Evolutionary conservation across 2,113 vertebrate species (phyloP).

Genomic region (Phalacrocorax brasilianus): DNA sequence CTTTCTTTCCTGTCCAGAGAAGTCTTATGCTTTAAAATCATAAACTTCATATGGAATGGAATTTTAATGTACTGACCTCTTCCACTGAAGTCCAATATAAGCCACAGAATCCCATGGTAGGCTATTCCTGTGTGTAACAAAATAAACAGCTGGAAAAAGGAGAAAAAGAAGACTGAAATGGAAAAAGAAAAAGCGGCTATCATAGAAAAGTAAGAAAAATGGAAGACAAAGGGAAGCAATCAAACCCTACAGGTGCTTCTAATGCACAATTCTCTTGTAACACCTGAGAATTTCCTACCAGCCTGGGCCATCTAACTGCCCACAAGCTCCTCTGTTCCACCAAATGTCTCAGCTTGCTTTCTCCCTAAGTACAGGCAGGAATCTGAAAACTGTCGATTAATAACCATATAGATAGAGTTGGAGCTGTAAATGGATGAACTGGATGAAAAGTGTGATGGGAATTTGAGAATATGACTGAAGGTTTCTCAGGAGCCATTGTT

Average conservation of each 20-base stretch:
- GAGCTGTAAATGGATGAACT: not conserved
- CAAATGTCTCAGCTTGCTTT: not conserved
- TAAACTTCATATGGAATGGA: not conserved
- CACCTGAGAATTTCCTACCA: not conserved
- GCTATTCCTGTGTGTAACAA: not conserved
- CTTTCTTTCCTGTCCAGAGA: not conserved
- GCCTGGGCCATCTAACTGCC: accelerated
- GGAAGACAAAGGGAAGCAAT: not conserved
- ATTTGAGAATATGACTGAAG: not conserved
- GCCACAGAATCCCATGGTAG: not conserved
- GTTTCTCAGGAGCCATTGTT: not conserved
- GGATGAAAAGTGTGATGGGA: not conserved
- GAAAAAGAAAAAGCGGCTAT: not conserved
- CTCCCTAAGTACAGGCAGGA: not conserved
- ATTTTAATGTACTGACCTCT: not conserved
- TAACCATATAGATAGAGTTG: not conserved
- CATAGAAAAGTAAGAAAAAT: not conserved
- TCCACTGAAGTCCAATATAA: not conserved
- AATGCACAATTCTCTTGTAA: not conserved
- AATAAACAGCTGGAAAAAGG: not conserved
- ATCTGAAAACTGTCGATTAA: not conserved
- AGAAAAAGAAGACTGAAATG: not conserved
- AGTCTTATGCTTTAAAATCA: not conserved
- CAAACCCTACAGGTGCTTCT: not conserved
- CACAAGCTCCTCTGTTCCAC: not conserved